phyloP scores from a whole-genome alignment of 2,113 vertebrate species.

The Dicentrarchus labrax region DNA sequence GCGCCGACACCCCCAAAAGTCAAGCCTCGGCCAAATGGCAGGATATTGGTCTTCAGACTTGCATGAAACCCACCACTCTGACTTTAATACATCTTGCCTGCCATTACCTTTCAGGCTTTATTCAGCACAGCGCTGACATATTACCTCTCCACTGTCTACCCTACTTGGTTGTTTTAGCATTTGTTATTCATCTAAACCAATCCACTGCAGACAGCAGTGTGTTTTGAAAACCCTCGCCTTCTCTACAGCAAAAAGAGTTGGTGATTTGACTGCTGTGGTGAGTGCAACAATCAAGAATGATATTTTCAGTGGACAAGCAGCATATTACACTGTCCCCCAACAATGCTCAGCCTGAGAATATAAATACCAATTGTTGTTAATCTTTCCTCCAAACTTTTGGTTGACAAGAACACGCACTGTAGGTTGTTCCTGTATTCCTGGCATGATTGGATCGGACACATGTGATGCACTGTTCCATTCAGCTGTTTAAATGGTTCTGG shows the following conservation, averaged over 20 bases:
- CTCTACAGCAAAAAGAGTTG: conserved; percentile 21
- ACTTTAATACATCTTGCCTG: conserved; percentile 45
- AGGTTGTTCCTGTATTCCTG: conserved; percentile 5
- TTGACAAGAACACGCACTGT: background rate
- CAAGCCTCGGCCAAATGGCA: conserved; percentile 21
- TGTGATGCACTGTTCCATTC: conserved; percentile 22
- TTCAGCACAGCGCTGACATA: conserved; percentile 31
- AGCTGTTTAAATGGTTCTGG: conserved; percentile 15
- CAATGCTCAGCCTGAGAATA: background rate
- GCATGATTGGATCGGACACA: conserved; percentile 24
- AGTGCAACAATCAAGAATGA: conserved; percentile 22
- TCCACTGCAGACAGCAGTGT: conserved; percentile 10
- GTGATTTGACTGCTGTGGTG: conserved; percentile 33
- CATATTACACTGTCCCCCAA: background rate
- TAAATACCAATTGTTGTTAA: background rate
- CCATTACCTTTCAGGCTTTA: conserved; percentile 38
- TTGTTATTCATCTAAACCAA: conserved; percentile 46
- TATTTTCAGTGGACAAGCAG: conserved; percentile 32
- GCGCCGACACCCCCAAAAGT: background rate
- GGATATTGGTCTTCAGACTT: background rate
- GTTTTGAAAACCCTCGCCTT: conserved; percentile 19
- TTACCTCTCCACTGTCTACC: conserved; percentile 21
- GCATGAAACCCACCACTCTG: conserved; percentile 16
- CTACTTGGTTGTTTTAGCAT: conserved; percentile 30
- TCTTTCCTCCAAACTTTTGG: background rate